Evolutionary conservation across 2,797 vertebrate genomes (phyloP).

Genomic region (Hirundo rustica): DNA sequence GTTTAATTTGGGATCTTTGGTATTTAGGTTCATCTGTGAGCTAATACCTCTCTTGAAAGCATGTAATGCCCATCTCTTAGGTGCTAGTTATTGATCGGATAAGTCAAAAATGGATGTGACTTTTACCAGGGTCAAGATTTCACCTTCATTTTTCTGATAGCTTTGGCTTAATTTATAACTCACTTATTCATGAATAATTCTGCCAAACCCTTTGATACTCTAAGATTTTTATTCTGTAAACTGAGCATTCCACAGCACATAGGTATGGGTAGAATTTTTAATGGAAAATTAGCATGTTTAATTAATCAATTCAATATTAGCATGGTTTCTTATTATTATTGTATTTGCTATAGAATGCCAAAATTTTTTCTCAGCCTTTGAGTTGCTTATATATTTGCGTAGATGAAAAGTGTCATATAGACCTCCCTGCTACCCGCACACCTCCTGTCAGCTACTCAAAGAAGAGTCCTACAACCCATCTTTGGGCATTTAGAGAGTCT

Average conservation of each 20-base stretch:
- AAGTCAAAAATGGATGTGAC: accelerated
- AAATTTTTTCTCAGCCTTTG: not conserved
- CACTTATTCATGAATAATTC: not conserved
- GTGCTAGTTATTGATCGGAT: not conserved
- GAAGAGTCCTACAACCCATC: not conserved
- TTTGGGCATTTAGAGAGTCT: not conserved
- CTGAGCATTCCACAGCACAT: not conserved
- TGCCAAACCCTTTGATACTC: not conserved
- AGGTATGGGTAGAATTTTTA: not conserved
- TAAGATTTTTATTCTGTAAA: not conserved
- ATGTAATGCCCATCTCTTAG: not conserved
- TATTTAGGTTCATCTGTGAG: not conserved
- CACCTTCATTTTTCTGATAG: not conserved
- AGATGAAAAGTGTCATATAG: not conserved
- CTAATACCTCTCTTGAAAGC: not conserved
- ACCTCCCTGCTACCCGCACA: not conserved
- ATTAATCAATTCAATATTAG: not conserved
- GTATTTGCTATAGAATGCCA: not conserved
- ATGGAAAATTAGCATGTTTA: not conserved
- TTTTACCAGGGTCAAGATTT: not conserved
- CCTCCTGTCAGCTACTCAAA: not conserved
- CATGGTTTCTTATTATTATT: not conserved
- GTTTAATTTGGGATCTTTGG: not conserved
- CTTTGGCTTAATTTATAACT: not conserved
- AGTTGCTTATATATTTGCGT: accelerated